Percentiles rank a stretch among this genome's conserved stretches.
phyloP scores from a whole-genome alignment of 2,797 vertebrate genomes.

The Platalea minor region DNA sequence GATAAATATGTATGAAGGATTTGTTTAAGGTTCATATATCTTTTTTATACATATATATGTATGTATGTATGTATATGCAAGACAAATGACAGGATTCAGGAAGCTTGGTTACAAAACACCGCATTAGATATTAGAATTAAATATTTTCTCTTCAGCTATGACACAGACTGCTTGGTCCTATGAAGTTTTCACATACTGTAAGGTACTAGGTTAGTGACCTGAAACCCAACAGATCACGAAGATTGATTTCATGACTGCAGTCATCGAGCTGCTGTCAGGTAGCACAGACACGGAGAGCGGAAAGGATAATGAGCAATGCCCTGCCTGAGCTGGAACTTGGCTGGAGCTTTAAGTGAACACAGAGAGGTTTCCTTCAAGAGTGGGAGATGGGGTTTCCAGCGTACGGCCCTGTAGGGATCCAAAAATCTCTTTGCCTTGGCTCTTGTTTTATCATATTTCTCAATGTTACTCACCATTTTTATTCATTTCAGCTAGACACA shows the following conservation, averaged over 20 bases:
- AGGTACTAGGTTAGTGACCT: not conserved
- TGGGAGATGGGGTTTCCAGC: not conserved
- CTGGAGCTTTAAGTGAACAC: not conserved
- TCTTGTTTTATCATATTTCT: not conserved
- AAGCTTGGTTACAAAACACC: not conserved
- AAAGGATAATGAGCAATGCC: not conserved
- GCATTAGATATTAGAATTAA: not conserved
- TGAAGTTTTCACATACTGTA: not conserved
- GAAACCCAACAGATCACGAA: not conserved
- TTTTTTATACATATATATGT: no score
- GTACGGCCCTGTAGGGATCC: accelerated
- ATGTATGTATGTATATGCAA: not conserved
- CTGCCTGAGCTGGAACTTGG: not conserved
- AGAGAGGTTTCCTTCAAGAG: not conserved
- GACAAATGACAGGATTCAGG: not conserved
- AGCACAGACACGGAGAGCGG: not conserved
- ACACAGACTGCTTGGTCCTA: not conserved
- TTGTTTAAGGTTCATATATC: no score
- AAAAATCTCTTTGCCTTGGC: not conserved
- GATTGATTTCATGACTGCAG: not conserved
- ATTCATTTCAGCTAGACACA: not conserved
- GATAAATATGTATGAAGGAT: not conserved
- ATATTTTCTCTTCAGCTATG: not conserved
- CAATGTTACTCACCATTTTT: not conserved
- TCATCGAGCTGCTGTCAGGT: not conserved